phyloP scores from a whole-genome alignment of 1,140 invertebrate genomes.

The Schlechtendalia chinensis region DNA sequence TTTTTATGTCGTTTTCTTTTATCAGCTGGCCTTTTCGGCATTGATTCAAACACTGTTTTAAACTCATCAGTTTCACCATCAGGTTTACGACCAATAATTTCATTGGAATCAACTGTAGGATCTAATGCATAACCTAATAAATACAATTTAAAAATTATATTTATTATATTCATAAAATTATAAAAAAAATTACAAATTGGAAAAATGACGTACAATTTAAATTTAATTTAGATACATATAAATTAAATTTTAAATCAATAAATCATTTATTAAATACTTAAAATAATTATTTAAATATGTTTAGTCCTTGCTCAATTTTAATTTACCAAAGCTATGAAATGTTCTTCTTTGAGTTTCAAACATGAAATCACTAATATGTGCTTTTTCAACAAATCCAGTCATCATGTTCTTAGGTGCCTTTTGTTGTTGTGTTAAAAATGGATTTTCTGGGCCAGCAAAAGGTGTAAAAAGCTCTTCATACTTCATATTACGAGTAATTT shows the following conservation, averaged over 20 bases:
- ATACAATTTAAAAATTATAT: too few species aligned
- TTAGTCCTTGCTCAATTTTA: constrained; percentile 10
- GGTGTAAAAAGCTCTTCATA: constrained; percentile 95
- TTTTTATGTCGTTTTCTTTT: constrained; percentile 91
- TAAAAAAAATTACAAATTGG: background rate
- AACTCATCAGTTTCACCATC: constrained; percentile 64
- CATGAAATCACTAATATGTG: constrained; percentile 94
- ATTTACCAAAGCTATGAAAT: constrained; percentile 83
- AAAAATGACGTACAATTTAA: too few species aligned
- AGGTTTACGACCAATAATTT: constrained; percentile 59
- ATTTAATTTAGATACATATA: too few species aligned
- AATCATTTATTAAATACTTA: background rate
- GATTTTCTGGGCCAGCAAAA: constrained; percentile 84
- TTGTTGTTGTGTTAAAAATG: constrained; percentile 85
- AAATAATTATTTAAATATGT: background rate
- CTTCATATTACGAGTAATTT: constrained; percentile 88
- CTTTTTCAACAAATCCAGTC: constrained; percentile 91
- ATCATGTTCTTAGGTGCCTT: constrained; percentile 85
- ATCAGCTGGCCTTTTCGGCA: constrained; percentile 69
- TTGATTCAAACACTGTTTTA: constrained; percentile 87
- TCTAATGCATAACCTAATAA: constrained; percentile 87
- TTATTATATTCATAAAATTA: background rate
- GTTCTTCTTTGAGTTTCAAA: constrained; percentile 97
- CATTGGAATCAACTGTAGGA: constrained; percentile 75
- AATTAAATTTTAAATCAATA: background rate